phyloP scores from a whole-genome alignment of 1,140 invertebrate species.

The Caerostris darwini region DNA sequence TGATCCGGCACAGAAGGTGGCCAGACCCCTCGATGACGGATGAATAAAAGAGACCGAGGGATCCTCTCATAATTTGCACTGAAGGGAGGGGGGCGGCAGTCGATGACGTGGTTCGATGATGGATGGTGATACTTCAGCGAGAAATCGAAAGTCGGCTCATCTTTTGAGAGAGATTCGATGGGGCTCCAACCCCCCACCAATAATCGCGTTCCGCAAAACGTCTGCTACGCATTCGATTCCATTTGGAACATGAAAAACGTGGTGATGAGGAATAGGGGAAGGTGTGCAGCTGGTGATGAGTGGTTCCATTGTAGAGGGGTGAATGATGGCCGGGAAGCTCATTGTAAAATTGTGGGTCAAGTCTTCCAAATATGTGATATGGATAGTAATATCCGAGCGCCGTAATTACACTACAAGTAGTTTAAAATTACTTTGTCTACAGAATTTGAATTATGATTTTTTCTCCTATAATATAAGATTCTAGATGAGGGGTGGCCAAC shows the following conservation, averaged over 20 bases:
- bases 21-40: not conserved
- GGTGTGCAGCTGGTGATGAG: not conserved
- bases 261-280: not conserved
- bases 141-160: constrained; percentile 23
- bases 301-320: not conserved
- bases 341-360: too few species aligned
- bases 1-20: constrained; percentile 12
- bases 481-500: too few species aligned
- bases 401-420: too few species aligned
- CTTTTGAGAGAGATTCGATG: not conserved
- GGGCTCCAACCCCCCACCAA: not conserved
- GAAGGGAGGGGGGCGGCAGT: not conserved
- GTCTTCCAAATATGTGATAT: too few species aligned
- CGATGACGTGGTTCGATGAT: not conserved
- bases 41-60: not conserved
- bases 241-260: constrained; percentile 30
- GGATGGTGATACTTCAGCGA: not conserved
- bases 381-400: too few species aligned
- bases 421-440: too few species aligned
- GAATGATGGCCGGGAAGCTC: not conserved
- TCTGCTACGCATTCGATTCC: constrained; percentile 19
- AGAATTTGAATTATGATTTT: too few species aligned
- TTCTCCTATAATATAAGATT: too few species aligned
- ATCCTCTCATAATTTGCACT: not conserved
- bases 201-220: constrained; percentile 38